A percentile compares a stretch with the other conserved stretches of the same genome.
Evolutionary conservation across 2,797 vertebrate genomes (phyloP).

Genomic region (Gastrophryne carolinensis): DNA sequence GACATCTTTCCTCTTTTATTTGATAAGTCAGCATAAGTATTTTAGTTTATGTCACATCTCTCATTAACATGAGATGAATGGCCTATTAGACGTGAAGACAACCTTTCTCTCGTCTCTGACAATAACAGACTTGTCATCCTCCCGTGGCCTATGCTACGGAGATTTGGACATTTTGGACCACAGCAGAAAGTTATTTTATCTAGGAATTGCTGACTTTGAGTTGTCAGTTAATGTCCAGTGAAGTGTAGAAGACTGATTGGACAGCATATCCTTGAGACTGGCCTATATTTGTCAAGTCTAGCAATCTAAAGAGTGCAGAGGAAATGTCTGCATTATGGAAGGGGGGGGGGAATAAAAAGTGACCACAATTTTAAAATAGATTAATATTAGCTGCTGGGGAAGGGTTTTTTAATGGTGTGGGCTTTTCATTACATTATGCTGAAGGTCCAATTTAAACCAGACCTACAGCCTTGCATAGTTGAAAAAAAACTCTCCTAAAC

Average conservation of each 20-base stretch:
- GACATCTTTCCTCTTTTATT: conserved; percentile 37
- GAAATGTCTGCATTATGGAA: not conserved
- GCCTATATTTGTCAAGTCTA: not conserved
- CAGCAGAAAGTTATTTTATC: conserved; percentile 6
- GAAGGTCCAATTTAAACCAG: no score
- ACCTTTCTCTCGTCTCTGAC: conserved; percentile 39
- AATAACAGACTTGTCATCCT: conserved; percentile 26
- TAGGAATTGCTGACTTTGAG: not conserved
- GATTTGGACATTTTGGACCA: conserved; percentile 18
- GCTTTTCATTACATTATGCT: no score
- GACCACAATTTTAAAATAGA: no score
- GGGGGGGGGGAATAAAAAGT: no score
- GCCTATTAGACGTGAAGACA: conserved; percentile 31
- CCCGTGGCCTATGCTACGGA: not conserved
- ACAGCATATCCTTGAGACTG: not conserved
- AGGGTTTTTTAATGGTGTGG: no score
- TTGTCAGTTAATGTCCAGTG: not conserved
- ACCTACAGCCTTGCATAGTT: no score
- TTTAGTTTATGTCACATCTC: conserved; percentile 41
- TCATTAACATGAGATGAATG: conserved; percentile 49
- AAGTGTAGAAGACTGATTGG: not conserved
- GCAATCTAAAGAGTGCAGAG: not conserved
- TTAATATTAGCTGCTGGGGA: no score
- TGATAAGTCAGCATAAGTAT: conserved; percentile 48
- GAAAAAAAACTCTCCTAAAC: no score